Base-by-base conservation (phyloP, 1,140 invertebrate genomes). In the Drosophila sp. region DNA sequence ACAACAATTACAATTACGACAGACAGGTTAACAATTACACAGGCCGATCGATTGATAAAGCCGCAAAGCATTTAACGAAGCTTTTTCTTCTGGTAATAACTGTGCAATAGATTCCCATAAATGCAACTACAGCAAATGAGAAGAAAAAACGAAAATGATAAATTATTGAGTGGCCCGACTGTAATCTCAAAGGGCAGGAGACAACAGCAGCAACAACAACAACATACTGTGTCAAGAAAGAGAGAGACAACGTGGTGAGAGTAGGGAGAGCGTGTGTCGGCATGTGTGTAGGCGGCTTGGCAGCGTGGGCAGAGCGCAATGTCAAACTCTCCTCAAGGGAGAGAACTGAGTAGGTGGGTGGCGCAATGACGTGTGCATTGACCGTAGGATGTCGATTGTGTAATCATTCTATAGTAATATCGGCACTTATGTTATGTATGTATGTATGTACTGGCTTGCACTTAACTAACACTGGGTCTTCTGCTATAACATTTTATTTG, bases 171-270 rank as follows among this genome's bases (percentile, higher is more conserved):
- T 11, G 36, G 41, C 51, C 3, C 14, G 11, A 40, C 51, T 40
- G 38, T 59, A 70, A 51, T 57, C 77, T 58, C 59, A 77, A 69
- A 59, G 54, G 61, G 29, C 45, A 71, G 46, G 32, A 53, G 51
- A 48, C 54, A 59, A 51, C 36, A 13, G 13, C 36, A n/a, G 13
- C 36, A 13, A 38, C 36, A n/a, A 38, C 36, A 13, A 38, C 36
- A n/a, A 38, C 11, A 4, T 38, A n/a, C 36, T 61, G 41, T 32
- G 32, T 0, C 25, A 16, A 11, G 14, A 57, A 40, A 46, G 46
- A 4, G 16, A 51, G 34, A 34, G 29, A 29, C 48, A 41, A 25
- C 9, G 6, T 45, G 32, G 27, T 2, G 14, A 51, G 45, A 48
- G 45, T 11, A 2, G 36, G 34, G 8, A 46, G 27, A 14, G 32